Base-by-base conservation (phyloP, 2,888 invertebrate species). In the Lasioglossum pauxillum region DNA sequence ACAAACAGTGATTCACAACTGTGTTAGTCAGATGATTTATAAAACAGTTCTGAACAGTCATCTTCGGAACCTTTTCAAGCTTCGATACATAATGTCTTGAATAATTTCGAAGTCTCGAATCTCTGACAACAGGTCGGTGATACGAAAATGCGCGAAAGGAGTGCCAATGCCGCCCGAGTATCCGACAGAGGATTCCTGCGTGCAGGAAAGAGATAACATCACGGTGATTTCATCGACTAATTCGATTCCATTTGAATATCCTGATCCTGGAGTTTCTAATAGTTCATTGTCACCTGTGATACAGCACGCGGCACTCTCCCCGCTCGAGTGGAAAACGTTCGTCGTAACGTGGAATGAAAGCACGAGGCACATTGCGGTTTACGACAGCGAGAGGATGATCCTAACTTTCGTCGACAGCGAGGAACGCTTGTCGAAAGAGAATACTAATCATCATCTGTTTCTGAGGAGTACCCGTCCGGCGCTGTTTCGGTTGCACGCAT, bases 91-190 rank as follows among this genome's bases (percentile, higher is more conserved):
- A 27, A 16, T 27, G 0, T 64, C 7, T 64, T 31, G 64, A 64
- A 64, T 31, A 31, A 7, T 27, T 31, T 31, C 16, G 16, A 27
- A 31, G 7, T 0, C 31, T 16, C 16, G 2, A 16, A 31, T 27
- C 14, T 64, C 7, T 64, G 27, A 64, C 16, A 7, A 16, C 7
- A 64, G 3, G 5, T 92, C 93, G 7, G 89, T 76, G 3, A 88
- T 95, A 46, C 83, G 94, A 78, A 93, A 90, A 86, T 95, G 95
- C 46, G 19, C 57, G 4, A 23, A 14, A 0, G 88, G 91, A 16
- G 77, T 90, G 19, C 88, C 92, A 27, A 0, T 19, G 1, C 82
- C 75, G 12, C 3, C 2, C 5, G 14, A 0, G 0, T 53, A 14
- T 41, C 64, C 78, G 0, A 1, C 44, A 2, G 27, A 53, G 4